phyloP scores from a whole-genome alignment of 2,797 vertebrate species.

The Enteromius anoplus region DNA sequence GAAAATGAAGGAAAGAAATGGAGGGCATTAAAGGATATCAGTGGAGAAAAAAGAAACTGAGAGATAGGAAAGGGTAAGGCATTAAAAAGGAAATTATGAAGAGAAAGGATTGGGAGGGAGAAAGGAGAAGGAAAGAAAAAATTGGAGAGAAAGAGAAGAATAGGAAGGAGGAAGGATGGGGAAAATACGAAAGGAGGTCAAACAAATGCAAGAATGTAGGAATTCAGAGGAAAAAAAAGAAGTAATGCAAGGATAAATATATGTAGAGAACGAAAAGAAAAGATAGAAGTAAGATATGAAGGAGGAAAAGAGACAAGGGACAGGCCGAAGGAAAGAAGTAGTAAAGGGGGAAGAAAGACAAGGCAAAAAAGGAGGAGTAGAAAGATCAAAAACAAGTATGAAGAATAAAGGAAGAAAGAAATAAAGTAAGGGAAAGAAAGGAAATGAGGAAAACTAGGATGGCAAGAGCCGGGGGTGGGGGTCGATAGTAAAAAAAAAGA shows the following conservation, averaged over 20 bases:
- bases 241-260: slow-evolving; percentile 34
- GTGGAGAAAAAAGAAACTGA: not conserved
- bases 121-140: not conserved
- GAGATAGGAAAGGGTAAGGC: not conserved
- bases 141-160: not conserved
- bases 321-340: not conserved
- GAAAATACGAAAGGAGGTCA: not conserved
- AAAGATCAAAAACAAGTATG: not conserved
- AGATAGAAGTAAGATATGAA: not conserved
- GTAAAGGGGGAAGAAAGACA: not conserved
- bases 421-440: not conserved
- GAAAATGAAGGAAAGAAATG: not conserved
- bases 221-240: slow-evolving; percentile 8
- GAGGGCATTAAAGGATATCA: not conserved
- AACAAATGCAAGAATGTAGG: not conserved
- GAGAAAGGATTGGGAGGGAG: no score
- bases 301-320: not conserved
- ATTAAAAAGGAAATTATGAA: no score
- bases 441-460: not conserved
- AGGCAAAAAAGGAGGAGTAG: not conserved
- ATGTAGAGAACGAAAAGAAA: not conserved
- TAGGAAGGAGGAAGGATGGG: not conserved
- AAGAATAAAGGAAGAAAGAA: not conserved
- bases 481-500: not conserved
- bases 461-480: not conserved